phyloP scores from a whole-genome alignment of 1,140 invertebrate genomes.

The Ectropis grisescens region DNA sequence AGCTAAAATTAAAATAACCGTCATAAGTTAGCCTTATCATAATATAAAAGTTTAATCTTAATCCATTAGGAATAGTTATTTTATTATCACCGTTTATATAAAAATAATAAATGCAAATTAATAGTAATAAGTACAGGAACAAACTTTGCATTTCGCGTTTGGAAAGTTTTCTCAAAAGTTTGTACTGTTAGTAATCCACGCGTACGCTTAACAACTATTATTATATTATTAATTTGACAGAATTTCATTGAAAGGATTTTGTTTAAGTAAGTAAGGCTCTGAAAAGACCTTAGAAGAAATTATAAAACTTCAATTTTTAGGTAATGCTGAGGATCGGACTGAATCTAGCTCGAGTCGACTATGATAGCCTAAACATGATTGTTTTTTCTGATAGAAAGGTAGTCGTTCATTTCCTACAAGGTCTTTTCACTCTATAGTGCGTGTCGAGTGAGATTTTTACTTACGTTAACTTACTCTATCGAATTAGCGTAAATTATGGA shows the following conservation, averaged over 20 bases:
- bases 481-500: no score
- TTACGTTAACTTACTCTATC: no score
- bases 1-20: conserved; percentile 24
- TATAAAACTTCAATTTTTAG: no score
- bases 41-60: background rate
- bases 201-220: conserved; percentile 5
- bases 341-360: no score
- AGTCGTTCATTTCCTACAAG: no score
- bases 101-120: conserved; percentile 49
- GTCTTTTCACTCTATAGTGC: no score
- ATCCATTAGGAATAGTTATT: conserved; percentile 1
- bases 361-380: no score
- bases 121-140: conserved; percentile 13
- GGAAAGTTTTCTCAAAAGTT: conserved; percentile 32
- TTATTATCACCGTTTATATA: conserved; percentile 38
- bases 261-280: no score
- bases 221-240: conserved; percentile 12
- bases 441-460: no score
- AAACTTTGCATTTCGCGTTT: conserved; percentile 34
- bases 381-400: no score
- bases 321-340: no score
- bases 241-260: conserved; percentile 6
- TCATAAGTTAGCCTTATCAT: conserved; percentile 34
- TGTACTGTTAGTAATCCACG: conserved; percentile 32
- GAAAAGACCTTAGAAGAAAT: no score